These are phyloP conservation scores for Rafetus swinhoei DNA, from an alignment of 2,113 vertebrate species.

Conservation along the genomic window DNA sequence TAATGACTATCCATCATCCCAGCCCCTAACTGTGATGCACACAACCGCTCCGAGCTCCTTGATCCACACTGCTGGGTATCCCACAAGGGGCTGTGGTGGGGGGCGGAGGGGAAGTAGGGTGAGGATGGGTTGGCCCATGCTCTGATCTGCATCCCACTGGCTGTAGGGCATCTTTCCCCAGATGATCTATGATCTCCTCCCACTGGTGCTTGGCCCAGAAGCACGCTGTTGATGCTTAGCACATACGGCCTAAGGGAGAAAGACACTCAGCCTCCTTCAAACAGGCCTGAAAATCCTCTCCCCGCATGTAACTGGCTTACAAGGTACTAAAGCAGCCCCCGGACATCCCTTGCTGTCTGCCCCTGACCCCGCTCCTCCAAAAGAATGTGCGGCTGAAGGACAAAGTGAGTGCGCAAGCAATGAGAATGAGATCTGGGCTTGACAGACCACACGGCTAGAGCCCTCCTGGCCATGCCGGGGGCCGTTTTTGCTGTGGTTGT, in stretches of 20 bases:
- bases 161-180: background rate
- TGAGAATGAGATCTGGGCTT: background rate
- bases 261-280: too few species aligned
- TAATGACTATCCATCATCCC: background rate
- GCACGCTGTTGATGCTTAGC: background rate
- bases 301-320: background rate
- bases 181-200: background rate
- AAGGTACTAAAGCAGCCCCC: background rate
- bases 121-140: too few species aligned
- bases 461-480: background rate
- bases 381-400: background rate
- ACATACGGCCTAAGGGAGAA: background rate
- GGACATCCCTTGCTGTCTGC: background rate
- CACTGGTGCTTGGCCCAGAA: background rate
- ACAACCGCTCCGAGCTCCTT: background rate
- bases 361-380: background rate
- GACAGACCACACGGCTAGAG: background rate
- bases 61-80: background rate
- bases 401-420: background rate
- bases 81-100: accelerated
- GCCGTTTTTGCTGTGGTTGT: background rate
- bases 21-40: background rate
- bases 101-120: background rate
- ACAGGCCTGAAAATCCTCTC: background rate
- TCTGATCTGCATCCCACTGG: background rate